phyloP scores from a whole-genome alignment of 2,797 vertebrate species.

The Myotis pilosus region DNA sequence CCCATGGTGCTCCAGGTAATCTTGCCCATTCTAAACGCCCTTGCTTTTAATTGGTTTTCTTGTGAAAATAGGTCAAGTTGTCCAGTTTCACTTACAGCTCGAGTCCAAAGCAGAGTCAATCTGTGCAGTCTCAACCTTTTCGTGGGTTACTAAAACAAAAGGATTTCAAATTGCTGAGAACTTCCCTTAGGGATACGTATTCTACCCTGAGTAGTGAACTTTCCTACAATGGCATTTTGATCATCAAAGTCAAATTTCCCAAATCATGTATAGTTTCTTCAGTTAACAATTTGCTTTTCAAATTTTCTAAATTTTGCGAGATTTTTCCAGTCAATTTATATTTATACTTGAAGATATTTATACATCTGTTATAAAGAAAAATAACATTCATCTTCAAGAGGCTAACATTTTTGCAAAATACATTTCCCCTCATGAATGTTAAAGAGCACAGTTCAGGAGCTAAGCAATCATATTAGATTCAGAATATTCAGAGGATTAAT shows the following conservation, averaged over 20 bases:
- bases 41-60: constrained; percentile 54
- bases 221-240: background rate
- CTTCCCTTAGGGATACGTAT: background rate
- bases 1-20: background rate
- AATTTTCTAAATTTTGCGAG: background rate
- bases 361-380: constrained; percentile 37
- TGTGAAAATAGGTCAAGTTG: constrained; percentile 51
- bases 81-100: background rate
- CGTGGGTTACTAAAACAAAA: background rate
- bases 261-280: background rate
- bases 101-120: background rate
- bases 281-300: background rate
- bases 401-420: constrained; percentile 40
- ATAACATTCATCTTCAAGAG: constrained; percentile 32
- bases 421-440: background rate
- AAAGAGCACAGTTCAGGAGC: constrained; percentile 29
- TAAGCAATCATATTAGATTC: background rate
- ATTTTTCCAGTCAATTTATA: background rate
- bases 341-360: constrained; percentile 13
- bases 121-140: background rate
- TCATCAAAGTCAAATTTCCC: constrained; percentile 1
- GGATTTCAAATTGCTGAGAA: background rate
- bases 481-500: constrained; percentile 26
- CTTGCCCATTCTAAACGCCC: background rate
- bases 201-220: background rate